Evolutionary conservation across 2,113 vertebrate species (phyloP), one percentile per base, ranked within the genome.

Genomic region (Psammodynastes pulverulentus): DNA sequence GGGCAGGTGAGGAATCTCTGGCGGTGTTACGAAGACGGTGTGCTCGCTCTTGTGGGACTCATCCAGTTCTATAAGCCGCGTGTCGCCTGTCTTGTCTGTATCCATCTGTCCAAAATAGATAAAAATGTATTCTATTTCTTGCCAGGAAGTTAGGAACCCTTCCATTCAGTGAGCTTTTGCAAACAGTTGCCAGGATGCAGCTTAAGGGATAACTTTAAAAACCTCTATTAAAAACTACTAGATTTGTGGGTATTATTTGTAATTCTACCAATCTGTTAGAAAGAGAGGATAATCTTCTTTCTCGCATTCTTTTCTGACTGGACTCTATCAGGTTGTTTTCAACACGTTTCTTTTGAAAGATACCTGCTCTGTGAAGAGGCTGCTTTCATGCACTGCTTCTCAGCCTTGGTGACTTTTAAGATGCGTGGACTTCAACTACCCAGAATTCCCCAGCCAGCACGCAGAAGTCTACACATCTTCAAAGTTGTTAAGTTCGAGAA

Each of bases 11-110:
- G 99, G 99, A 91, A 99, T 98, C 95, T 99, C 99, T 0, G 99
- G 99, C 3, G 99, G 99, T 48, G 99, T 99, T 96, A 99, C 98
- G 93, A 99, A 99, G 91, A 99, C 99, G 0, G 99, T 99, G 95
- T 99, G 99, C 96, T 99, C 99, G 24, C 99, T 99, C 97, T 97
- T 98, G 97, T 99, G 98, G 19, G 99, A 99, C 90, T 99, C 99
- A 94, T 99, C 99, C 96, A 99, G 96, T 95, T 99, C 99, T 88
- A 99, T 99, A 54, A 99, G 98, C 72, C 98, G 97, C 7, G 97
- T 97, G 91, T 99, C 99, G 93, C 98, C 98, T 19, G 94, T 98
- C 95, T 97, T 98, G 89, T 99, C 99, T 52, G 94, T 97, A 96
- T 99, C 99, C 93, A 98, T 98, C 99, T 99, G 96, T 39, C 97